phyloP scores from a whole-genome alignment of 2,797 vertebrate genomes.

The Micromesistius poutassou region DNA sequence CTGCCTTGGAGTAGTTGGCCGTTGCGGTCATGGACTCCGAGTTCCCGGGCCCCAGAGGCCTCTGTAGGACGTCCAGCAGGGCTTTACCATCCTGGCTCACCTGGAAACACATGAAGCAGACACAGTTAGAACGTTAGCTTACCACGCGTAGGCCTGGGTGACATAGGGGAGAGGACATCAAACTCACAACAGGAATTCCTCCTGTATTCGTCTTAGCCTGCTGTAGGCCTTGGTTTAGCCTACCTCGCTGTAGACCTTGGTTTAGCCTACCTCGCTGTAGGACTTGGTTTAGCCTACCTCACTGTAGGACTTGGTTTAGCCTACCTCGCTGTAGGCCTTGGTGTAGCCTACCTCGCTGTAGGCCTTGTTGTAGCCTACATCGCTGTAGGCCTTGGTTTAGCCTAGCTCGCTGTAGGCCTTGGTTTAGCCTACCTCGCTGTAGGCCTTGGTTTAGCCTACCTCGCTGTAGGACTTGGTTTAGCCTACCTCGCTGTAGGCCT shows the following conservation, averaged over 20 bases:
- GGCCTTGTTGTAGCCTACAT: not conserved
- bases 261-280: too few relatives aligned
- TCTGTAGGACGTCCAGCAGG: slow-evolving; percentile 91
- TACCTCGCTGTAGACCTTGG: not conserved
- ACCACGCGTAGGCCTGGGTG: too few relatives aligned
- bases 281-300: not conserved
- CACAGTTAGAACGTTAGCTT: not conserved
- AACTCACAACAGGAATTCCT: too few relatives aligned
- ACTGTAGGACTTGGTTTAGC: not conserved
- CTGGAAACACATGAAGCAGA: slow-evolving; percentile 56
- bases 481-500: too few relatives aligned
- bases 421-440: not conserved
- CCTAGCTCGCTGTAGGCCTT: not conserved
- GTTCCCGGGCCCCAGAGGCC: slow-evolving; percentile 93
- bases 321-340: slow-evolving; percentile 92
- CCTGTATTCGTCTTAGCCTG: too few relatives aligned
- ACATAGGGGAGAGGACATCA: too few relatives aligned
- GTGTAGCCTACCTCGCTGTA: too few relatives aligned
- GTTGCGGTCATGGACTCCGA: slow-evolving; percentile 94
- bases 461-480: slow-evolving; percentile 95
- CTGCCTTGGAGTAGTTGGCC: slow-evolving; percentile 98
- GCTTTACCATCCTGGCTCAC: slow-evolving; percentile 98
- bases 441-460: slow-evolving; percentile 55
- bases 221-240: not conserved
- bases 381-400: not conserved